Conservation (phyloP, 37 sponge, comb jelly and placozoan genomes). For the Cladorhizidae sp. region DNA sequence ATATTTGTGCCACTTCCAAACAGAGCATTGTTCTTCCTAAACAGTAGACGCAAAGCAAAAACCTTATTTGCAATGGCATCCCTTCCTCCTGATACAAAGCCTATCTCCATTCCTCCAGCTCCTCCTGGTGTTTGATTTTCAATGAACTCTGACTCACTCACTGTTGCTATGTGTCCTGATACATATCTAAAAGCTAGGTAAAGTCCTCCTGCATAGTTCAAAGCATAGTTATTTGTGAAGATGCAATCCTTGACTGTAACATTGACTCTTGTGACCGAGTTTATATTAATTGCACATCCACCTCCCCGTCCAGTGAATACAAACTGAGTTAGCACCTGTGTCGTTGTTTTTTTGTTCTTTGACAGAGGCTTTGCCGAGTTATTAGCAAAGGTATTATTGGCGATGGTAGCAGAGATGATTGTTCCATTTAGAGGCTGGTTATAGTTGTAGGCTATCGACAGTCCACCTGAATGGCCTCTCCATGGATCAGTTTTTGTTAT, state of each 20-base stretch:
- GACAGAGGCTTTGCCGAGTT: not conserved
- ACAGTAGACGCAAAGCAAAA: not conserved
- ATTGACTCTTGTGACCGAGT: slow-evolving; percentile 1
- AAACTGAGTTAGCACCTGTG: not conserved
- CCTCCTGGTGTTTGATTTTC: slow-evolving; percentile 16
- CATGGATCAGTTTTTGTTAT: slow-evolving; percentile 10
- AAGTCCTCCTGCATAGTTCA: slow-evolving; percentile 28
- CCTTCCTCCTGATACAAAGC: not conserved
- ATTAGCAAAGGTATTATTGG: not conserved
- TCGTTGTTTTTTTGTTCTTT: not conserved
- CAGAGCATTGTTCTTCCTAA: not conserved
- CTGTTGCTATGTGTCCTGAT: not conserved
- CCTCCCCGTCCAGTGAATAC: slow-evolving; percentile 41
- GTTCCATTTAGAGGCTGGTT: not conserved
- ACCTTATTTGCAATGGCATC: not conserved
- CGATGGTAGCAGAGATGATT: not conserved
- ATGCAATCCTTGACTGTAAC: slow-evolving; percentile 24
- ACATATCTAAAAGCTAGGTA: not conserved
- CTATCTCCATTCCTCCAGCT: slow-evolving; percentile 16
- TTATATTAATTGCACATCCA: slow-evolving; percentile 12
- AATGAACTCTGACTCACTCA: slow-evolving; percentile 5
- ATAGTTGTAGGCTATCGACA: slow-evolving; percentile 25
- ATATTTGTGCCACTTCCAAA: slow-evolving; percentile 20
- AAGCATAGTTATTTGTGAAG: slow-evolving; percentile 42
- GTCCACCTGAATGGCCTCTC: slow-evolving; percentile 43